Conservation (phyloP, 2,113 vertebrate species). For the Crotalus viridis region DNA sequence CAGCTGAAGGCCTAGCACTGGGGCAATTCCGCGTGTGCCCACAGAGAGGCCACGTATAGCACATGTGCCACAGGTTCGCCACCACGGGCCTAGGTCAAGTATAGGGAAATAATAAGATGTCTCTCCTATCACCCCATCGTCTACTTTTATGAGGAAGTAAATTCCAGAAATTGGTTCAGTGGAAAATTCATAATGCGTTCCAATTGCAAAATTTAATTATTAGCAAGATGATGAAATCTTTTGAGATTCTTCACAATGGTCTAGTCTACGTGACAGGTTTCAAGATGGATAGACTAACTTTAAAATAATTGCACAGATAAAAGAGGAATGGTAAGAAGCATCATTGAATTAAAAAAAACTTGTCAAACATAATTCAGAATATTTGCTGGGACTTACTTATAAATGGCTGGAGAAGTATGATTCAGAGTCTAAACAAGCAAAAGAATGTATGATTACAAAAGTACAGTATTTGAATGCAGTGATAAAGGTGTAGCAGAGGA, state of each 20-base stretch:
- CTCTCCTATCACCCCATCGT: not conserved
- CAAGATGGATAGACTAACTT: not conserved
- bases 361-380: not conserved
- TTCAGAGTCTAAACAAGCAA: not conserved
- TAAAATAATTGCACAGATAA: not conserved
- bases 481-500: not conserved
- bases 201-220: not conserved
- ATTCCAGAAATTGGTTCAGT: not conserved
- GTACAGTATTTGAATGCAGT: not conserved
- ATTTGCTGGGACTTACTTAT: not conserved
- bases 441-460: not conserved
- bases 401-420: not conserved
- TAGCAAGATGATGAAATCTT: not conserved
- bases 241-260: not conserved
- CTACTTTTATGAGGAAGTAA: not conserved
- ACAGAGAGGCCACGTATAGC: too few relatives aligned
- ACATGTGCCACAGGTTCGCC: too few relatives aligned
- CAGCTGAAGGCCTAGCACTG: too few relatives aligned
- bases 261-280: not conserved
- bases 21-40: too few relatives aligned
- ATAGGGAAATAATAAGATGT: not conserved
- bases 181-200: not conserved
- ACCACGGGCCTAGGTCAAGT: not conserved
- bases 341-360: not conserved
- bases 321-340: not conserved